These are phyloP conservation scores for Epicampocera succincta DNA, from an alignment of 2,888 invertebrate species.

Conservation along the genomic window DNA sequence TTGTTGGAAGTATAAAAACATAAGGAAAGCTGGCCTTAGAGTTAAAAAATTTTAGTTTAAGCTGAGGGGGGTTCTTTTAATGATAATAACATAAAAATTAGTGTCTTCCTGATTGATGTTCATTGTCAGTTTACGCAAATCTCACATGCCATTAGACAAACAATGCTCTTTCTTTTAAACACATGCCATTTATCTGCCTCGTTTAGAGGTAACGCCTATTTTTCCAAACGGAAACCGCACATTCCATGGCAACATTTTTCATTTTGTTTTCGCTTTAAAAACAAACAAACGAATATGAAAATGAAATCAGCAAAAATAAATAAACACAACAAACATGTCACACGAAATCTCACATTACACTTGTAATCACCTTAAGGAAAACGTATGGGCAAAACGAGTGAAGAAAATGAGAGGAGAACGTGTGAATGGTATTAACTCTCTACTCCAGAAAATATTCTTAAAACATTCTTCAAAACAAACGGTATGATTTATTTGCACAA, in stretches of 20 bases:
- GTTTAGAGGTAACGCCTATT: constrained; percentile 53
- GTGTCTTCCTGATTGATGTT: constrained; percentile 5
- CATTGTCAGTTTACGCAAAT: neutral
- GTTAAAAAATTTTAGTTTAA: too few relatives aligned
- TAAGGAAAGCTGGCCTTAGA: too few relatives aligned
- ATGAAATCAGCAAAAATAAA: constrained; percentile 42
- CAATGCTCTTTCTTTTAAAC: constrained; percentile 2
- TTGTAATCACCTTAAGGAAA: constrained; percentile 49
- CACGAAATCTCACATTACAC: constrained; percentile 57
- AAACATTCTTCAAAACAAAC: constrained; percentile 11
- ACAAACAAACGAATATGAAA: constrained; percentile 2
- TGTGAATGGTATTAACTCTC: constrained; percentile 44
- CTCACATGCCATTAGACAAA: constrained; percentile 27
- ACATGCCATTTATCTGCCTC: constrained; percentile 25
- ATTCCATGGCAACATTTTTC: constrained; percentile 18
- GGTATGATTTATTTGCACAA: constrained; percentile 59
- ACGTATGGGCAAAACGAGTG: constrained; percentile 16
- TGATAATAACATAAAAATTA: neutral
- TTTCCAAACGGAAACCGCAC: constrained; percentile 42
- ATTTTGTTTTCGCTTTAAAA: neutral
- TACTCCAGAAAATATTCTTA: constrained; percentile 11
- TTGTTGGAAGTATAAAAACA: too few relatives aligned
- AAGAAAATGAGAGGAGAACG: neutral
- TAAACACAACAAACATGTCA: constrained; percentile 54
- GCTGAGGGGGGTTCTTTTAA: neutral